phyloP scores from a whole-genome alignment of 35 echinoderm and acorn worm species.

The Acanthaster planci region DNA sequence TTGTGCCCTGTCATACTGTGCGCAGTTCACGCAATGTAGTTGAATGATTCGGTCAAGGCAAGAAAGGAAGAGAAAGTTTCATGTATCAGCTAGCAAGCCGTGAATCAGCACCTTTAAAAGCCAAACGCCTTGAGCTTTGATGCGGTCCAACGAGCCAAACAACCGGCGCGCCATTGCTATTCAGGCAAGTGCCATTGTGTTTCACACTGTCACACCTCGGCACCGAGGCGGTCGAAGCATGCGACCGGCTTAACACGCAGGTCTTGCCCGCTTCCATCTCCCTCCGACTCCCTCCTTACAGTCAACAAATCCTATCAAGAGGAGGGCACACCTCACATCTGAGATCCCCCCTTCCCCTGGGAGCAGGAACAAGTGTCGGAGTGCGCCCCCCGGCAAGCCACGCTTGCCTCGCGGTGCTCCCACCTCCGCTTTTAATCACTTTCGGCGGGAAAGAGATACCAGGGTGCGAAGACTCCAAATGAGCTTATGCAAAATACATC shows the following conservation, averaged over 20 bases:
- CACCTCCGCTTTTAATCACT: slow-evolving; percentile 27
- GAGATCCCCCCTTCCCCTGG: slow-evolving; percentile 8
- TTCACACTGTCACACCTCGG: slow-evolving; percentile 27
- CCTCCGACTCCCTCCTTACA: neutral
- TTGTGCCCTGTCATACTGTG: too few relatives aligned
- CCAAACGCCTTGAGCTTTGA: slow-evolving; percentile 7
- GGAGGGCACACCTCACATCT: slow-evolving; percentile 20
- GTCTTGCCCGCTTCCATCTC: slow-evolving; percentile 19
- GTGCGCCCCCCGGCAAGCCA: slow-evolving; percentile 7
- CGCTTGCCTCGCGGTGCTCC: neutral
- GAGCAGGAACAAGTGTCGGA: slow-evolving; percentile 14
- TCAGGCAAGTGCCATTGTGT: slow-evolving; percentile 30
- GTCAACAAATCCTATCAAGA: slow-evolving; percentile 22
- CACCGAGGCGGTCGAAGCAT: neutral
- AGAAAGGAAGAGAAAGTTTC: too few relatives aligned
- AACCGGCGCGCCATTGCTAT: slow-evolving; percentile 27
- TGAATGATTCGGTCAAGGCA: too few relatives aligned
- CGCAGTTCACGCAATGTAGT: too few relatives aligned
- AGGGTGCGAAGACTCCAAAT: neutral
- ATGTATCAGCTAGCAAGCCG: too few relatives aligned
- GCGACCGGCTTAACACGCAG: slow-evolving; percentile 26
- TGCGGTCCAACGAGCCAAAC: slow-evolving; percentile 15
- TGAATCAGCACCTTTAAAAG: slow-evolving; percentile 12
- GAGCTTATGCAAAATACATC: slow-evolving; percentile 29
- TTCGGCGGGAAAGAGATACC: slow-evolving; percentile 20